Evolutionary conservation across 2,797 vertebrate genomes (phyloP), one percentile per base, ranked within the genome.

Genomic region (Mastacembelus armatus): DNA sequence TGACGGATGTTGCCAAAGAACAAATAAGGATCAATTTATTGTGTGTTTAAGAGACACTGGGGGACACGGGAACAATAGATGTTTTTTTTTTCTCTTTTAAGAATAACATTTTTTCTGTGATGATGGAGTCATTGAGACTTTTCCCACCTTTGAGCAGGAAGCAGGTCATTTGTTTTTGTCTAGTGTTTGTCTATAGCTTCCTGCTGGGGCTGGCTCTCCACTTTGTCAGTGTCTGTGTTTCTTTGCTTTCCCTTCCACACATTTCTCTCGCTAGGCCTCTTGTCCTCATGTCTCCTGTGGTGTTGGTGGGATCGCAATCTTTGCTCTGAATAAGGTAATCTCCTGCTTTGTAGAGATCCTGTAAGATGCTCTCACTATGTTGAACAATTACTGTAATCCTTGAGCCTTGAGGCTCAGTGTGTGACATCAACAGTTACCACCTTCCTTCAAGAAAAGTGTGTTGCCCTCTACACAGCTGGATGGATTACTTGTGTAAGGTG

Each of bases 81-180:
- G 24, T 45, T 61, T n/a, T 48, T 50, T 47, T 63, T 67, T 66
- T 67, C 19, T 64, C 65, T 56, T n/a, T 56, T 2, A 35, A 74
- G 24, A 18, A 39, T 43, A 42, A 49, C n/a, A 44, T 42, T 74
- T 74, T n/a, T 74, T 69, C 33, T 32, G 4, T 77, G 48, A 48
- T 51, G 39, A 85, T 77, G 44, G 36, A 59, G 66, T 70, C 66
- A 40, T 7, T 40, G 73, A 77, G 50, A 57, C 50, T 64, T 78
- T 77, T 85, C 74, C 70, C 64, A 75, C 71, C 75, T 86, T 72
- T 39, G 48, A 80, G 66, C 66, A 80, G 85, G 75, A 90, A 86
- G 74, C 83, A 66, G 85, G 83, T 85, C 81, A 81, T 50, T 71
- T 81, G 40, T 83, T 56, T 65, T 59, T 49, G 55, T 47, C 38